Evolutionary conservation across 1,140 invertebrate genomes (phyloP).

Genomic region (Drosophila melanica): DNA sequence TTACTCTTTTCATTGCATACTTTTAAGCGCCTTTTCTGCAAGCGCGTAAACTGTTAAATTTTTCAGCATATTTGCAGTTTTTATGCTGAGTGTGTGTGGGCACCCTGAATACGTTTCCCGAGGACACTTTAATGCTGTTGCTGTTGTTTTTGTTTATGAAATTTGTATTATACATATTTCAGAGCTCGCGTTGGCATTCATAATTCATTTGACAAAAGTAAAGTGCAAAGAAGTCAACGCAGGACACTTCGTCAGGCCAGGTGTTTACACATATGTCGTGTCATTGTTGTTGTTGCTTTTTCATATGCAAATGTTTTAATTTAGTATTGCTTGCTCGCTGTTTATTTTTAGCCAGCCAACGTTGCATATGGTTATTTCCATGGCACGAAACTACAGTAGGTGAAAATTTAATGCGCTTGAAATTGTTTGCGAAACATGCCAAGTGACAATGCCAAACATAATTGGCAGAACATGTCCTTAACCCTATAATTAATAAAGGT

Average conservation of each 20-base stretch:
- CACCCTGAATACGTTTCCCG: constrained; percentile 22
- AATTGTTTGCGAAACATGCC: constrained; percentile 60
- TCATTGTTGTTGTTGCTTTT: constrained; percentile 30
- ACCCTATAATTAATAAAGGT: constrained; percentile 70
- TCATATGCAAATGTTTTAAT: constrained; percentile 38
- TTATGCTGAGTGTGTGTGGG: constrained; percentile 20
- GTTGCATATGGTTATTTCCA: constrained; percentile 7
- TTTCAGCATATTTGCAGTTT: constrained; percentile 63
- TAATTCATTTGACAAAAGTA: constrained; percentile 42
- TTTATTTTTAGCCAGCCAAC: constrained; percentile 1
- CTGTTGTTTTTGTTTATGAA: constrained; percentile 52
- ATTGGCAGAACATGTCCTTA: constrained; percentile 57
- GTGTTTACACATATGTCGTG: constrained; percentile 37
- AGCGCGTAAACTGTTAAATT: constrained; percentile 61
- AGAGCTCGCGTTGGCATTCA: constrained; percentile 46
- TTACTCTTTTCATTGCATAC: constrained; percentile 45
- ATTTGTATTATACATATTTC: constrained; percentile 56
- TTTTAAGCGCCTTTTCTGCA: constrained; percentile 33
- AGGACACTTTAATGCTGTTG: constrained; percentile 22
- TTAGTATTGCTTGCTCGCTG: constrained; percentile 8
- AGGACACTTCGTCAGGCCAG: constrained; percentile 17
- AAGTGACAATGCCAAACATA: constrained; percentile 50
- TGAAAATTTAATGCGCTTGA: constrained; percentile 59
- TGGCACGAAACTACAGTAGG: too few species aligned
- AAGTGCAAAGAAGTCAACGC: constrained; percentile 58